Base-by-base conservation (phyloP, 2,888 invertebrate genomes). In the Resseliella maxima region DNA sequence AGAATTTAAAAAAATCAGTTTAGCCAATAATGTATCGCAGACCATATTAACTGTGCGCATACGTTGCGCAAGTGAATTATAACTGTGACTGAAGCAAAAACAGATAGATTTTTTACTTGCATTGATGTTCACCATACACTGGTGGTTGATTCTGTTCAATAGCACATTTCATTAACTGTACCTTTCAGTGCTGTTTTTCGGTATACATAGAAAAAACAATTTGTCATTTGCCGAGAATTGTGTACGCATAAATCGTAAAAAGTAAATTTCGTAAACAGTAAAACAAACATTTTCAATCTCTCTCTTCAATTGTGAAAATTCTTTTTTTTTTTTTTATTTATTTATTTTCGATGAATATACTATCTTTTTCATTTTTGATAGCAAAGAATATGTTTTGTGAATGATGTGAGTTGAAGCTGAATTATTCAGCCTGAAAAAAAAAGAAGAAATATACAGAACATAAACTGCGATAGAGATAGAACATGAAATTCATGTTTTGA, bases 1-100 rank as follows among this genome's bases (percentile, higher is more conserved):
- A 83, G 83, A 83, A 83, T 83, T 83, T 83, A 24, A 83, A 83
- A 83, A 83, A 83, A 83, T 83, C 36, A 12, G 38, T 83, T 83
- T 24, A 6, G 24, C 38, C 8, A 21, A 38, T 2, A 15, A 0
- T 2, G 72, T 3, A 31, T 12, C 35, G 10, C 12, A n/a, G 21
- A 10, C 0, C 8, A 38, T 24, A 12, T 38, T 1, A 36, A 38
- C 24, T 18, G 12, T 24, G 83, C n/a, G 38, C 83, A 38, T 38
- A 83, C 83, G 83, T 83, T 38, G 83, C 83, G 83, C 24, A 3
- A 83, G 83, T n/a, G 83, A 83, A 83, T 38, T 24, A 83, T 83
- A 83, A 83, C 38, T n/a, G n/a, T 38, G 6, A 38, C 24, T 36
- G 2, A 59, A 24, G 59, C 24, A 59, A 59, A 59, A 59, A n/a